phyloP scores from a whole-genome alignment of 1,140 invertebrate species.

The Lordiphosa clarofinis region DNA sequence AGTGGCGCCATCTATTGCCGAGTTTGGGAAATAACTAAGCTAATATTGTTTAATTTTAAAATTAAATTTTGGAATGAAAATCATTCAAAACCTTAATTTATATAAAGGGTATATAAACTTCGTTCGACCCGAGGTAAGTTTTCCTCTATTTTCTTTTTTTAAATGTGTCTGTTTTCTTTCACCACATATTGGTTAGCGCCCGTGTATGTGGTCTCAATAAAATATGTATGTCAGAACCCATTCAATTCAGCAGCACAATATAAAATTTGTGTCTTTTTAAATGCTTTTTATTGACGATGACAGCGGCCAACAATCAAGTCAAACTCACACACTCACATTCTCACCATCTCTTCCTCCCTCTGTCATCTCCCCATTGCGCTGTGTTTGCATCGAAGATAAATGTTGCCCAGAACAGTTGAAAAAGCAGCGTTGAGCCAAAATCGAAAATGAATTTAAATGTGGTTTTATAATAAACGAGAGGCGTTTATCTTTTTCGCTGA shows the following conservation, averaged over 20 bases:
- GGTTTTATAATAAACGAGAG: constrained; percentile 63
- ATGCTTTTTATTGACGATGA: constrained; percentile 67
- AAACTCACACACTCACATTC: constrained; percentile 15
- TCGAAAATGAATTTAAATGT: constrained; percentile 75
- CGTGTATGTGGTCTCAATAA: constrained; percentile 24
- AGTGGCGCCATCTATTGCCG: too few species aligned
- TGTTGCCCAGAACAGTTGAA: constrained; percentile 31
- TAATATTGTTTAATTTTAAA: too few species aligned
- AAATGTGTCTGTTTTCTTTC: background rate
- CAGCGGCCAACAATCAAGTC: constrained; percentile 33
- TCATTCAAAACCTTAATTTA: too few species aligned
- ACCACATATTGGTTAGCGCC: too few species aligned
- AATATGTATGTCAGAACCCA: constrained; percentile 49
- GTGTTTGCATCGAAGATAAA: constrained; percentile 58
- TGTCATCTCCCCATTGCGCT: constrained; percentile 3
- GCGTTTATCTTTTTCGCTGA: constrained; percentile 35
- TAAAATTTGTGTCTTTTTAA: constrained; percentile 74
- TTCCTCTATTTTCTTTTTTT: too few species aligned
- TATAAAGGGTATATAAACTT: too few species aligned
- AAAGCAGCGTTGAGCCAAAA: constrained; percentile 41
- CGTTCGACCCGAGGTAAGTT: too few species aligned
- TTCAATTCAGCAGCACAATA: constrained; percentile 27
- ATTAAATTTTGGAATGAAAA: too few species aligned
- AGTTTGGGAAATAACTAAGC: too few species aligned
- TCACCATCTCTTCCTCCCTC: background rate